phyloP scores from a whole-genome alignment of 2,888 invertebrate genomes.

The Agelastica alni region DNA sequence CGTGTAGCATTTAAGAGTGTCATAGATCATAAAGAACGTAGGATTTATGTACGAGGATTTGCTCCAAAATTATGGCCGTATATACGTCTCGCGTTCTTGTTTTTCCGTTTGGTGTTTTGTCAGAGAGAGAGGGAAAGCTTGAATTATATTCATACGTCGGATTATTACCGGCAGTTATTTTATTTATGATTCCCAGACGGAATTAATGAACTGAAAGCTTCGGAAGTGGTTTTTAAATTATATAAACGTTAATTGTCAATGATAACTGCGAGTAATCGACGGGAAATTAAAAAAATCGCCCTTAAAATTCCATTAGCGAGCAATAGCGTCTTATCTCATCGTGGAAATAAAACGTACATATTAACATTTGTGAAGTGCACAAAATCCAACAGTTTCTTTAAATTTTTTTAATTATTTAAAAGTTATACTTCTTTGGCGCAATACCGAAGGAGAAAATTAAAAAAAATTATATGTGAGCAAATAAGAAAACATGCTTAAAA shows the following conservation, averaged over 20 bases:
- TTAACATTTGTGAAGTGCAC: too few species aligned
- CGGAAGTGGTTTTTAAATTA: background rate
- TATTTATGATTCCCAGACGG: slow-evolving; percentile 6
- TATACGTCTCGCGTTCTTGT: slow-evolving; percentile 12
- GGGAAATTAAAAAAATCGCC: too few species aligned
- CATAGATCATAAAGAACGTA: slow-evolving; percentile 18
- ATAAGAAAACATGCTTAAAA: too few species aligned
- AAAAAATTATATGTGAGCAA: too few species aligned
- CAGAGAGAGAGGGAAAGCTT: slow-evolving; percentile 13
- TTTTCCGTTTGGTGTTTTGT: slow-evolving; percentile 19
- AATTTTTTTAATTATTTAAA: too few species aligned
- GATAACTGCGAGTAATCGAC: too few species aligned
- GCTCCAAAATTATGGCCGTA: slow-evolving; percentile 16
- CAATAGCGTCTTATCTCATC: too few species aligned
- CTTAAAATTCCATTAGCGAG: too few species aligned
- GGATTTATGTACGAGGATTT: slow-evolving; percentile 22
- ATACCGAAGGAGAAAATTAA: too few species aligned
- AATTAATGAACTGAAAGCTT: slow-evolving; percentile 7
- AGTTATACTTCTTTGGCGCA: too few species aligned
- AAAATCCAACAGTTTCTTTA: too few species aligned
- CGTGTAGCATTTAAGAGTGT: slow-evolving; percentile 14
- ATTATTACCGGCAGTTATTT: slow-evolving; percentile 14
- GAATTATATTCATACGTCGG: slow-evolving; percentile 20
- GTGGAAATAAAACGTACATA: too few species aligned
- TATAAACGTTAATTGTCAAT: background rate